A percentile compares a stretch with the other conserved stretches of the same genome.
phyloP scores from a whole-genome alignment of 2,113 vertebrate species.

The Vulpes ferrilata region DNA sequence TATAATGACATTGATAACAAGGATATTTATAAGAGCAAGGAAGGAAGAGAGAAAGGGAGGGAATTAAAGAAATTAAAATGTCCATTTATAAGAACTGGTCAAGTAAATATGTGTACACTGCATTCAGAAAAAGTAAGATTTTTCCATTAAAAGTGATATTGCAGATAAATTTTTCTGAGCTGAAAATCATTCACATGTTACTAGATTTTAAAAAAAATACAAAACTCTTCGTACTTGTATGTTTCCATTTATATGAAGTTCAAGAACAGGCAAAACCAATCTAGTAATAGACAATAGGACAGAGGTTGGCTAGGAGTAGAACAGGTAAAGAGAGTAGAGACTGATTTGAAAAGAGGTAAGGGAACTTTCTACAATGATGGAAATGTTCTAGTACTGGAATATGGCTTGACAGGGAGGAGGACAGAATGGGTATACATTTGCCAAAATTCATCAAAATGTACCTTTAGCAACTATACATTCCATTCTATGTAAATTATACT shows the following conservation, averaged over 20 bases:
- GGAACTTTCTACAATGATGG: not conserved
- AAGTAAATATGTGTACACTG: not conserved
- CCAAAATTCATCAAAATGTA: not conserved
- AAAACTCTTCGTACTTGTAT: not conserved
- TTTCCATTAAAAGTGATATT: slow-evolving; percentile 6
- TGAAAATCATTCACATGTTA: not conserved
- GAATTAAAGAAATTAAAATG: not conserved
- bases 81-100: not conserved
- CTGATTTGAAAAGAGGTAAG: not conserved
- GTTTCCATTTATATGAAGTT: not conserved
- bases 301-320: not conserved
- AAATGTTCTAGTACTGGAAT: not conserved
- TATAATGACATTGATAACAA: not conserved
- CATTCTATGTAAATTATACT: not conserved
- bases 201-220: not conserved
- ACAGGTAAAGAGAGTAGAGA: not conserved
- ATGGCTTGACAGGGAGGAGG: not conserved
- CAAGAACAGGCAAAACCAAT: not conserved
- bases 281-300: not conserved
- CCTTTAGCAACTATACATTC: not conserved
- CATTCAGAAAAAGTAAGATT: slow-evolving; percentile 26
- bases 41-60: not conserved
- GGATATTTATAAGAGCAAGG: not conserved
- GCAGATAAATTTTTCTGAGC: not conserved
- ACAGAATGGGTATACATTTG: not conserved